Evolutionary conservation across 2,888 invertebrate species (phyloP).

Genomic region (Augiades crinisus): DNA sequence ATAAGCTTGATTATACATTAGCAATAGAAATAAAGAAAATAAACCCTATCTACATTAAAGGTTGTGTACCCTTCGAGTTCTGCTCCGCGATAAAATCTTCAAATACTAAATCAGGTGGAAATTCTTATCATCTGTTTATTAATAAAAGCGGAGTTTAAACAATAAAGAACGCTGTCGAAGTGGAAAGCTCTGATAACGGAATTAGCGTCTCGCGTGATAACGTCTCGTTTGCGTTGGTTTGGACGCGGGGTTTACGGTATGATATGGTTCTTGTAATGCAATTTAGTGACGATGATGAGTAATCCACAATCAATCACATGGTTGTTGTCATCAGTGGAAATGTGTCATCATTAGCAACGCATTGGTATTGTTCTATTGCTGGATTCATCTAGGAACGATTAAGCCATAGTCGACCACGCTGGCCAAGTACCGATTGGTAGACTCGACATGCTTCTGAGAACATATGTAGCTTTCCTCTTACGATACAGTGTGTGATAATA

Average conservation of each 20-base stretch:
- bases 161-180: slow-evolving; percentile 16
- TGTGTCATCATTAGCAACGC: too few species aligned
- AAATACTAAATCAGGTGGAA: background rate
- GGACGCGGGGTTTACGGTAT: background rate
- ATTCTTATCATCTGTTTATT: slow-evolving; percentile 19
- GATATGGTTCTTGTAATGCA: background rate
- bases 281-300: background rate
- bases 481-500: too few species aligned
- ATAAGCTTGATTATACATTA: too few species aligned
- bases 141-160: slow-evolving; percentile 16
- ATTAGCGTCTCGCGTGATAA: slow-evolving; percentile 8
- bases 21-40: too few species aligned
- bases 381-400: too few species aligned
- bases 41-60: background rate
- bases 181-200: slow-evolving; percentile 16
- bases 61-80: background rate
- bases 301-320: too few species aligned
- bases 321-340: too few species aligned
- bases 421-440: too few species aligned
- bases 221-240: background rate
- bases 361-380: too few species aligned
- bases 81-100: slow-evolving; percentile 5
- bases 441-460: too few species aligned
- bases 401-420: too few species aligned
- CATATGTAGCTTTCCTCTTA: too few species aligned